phyloP scores from a whole-genome alignment of 2,888 invertebrate genomes.

The Monopis laevigella region DNA sequence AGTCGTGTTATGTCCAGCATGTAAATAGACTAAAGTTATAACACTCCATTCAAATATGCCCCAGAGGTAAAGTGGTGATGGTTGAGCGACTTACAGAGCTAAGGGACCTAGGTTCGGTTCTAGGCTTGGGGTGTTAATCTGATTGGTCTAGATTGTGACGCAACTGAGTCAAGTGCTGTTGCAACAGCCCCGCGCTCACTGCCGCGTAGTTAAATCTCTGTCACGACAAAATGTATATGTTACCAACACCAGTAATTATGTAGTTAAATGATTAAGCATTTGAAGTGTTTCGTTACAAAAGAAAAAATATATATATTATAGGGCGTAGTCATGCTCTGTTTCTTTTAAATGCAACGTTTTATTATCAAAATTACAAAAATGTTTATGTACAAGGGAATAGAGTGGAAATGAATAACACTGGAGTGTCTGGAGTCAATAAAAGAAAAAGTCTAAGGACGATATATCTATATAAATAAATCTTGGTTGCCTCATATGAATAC shows the following conservation, averaged over 20 bases:
- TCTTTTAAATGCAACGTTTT: too few species aligned
- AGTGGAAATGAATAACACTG: too few species aligned
- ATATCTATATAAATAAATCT: too few species aligned
- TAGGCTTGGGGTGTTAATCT: constrained; percentile 26
- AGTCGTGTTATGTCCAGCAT: neutral
- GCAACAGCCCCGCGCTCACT: constrained; percentile 61
- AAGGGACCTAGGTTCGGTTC: constrained; percentile 22
- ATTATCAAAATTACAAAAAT: too few species aligned
- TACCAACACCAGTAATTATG: constrained; percentile 63
- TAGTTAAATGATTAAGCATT: too few species aligned
- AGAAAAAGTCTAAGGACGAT: too few species aligned
- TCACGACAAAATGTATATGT: constrained; percentile 28
- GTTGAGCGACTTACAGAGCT: constrained; percentile 48
- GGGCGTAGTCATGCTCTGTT: too few species aligned
- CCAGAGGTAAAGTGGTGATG: constrained; percentile 32
- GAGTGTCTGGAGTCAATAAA: too few species aligned
- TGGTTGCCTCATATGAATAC: too few species aligned
- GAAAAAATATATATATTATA: too few species aligned
- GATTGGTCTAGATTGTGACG: constrained; percentile 48
- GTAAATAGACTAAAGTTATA: constrained; percentile 1
- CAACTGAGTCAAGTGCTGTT: constrained; percentile 61
- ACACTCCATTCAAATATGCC: constrained; percentile 38
- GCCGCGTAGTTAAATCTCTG: constrained; percentile 68
- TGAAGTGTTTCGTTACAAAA: too few species aligned
- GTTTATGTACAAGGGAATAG: too few species aligned